These are phyloP conservation scores for Drosophila buzzatii DNA, from an alignment of 2,888 invertebrate species.

Conservation along the genomic window DNA sequence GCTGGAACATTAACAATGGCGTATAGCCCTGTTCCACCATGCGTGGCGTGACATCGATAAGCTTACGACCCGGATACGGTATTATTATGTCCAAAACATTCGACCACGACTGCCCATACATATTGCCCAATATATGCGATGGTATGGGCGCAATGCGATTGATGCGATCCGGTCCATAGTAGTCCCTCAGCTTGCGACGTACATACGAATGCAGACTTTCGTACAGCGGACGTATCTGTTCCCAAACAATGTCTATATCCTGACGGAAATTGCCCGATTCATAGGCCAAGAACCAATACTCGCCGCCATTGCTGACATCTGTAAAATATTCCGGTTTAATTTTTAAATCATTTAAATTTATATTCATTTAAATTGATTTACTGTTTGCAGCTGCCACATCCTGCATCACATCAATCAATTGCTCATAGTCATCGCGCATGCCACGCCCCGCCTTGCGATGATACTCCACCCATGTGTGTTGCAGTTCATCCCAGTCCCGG, in stretches of 20 bases:
- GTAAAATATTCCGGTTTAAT: conserved; percentile 21
- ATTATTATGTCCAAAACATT: conserved; percentile 92
- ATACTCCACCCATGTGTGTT: conserved; percentile 96
- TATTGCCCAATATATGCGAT: conserved; percentile 94
- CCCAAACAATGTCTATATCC: conserved; percentile 93
- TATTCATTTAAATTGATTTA: conserved; percentile 85
- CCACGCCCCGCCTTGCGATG: conserved; percentile 93
- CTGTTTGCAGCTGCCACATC: conserved; percentile 93
- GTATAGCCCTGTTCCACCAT: conserved; percentile 95
- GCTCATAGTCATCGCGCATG: conserved; percentile 92
- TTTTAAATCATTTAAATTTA: background rate
- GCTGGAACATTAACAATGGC: conserved; percentile 92
- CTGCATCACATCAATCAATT: conserved; percentile 92
- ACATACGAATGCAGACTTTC: conserved; percentile 95
- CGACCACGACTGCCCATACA: conserved; percentile 96
- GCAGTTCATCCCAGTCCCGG: conserved; percentile 94
- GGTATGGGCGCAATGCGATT: conserved; percentile 93
- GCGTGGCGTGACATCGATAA: conserved; percentile 93
- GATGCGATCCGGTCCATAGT: conserved; percentile 93
- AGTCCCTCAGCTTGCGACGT: conserved; percentile 91
- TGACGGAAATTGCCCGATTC: conserved; percentile 91
- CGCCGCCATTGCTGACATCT: conserved; percentile 95
- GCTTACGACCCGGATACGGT: conserved; percentile 93
- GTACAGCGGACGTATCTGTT: conserved; percentile 93
- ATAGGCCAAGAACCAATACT: conserved; percentile 95